Percentiles rank a stretch among this genome's conserved stretches.
phyloP scores from a whole-genome alignment of 2,888 invertebrate genomes.

The Diaphora mendica region DNA sequence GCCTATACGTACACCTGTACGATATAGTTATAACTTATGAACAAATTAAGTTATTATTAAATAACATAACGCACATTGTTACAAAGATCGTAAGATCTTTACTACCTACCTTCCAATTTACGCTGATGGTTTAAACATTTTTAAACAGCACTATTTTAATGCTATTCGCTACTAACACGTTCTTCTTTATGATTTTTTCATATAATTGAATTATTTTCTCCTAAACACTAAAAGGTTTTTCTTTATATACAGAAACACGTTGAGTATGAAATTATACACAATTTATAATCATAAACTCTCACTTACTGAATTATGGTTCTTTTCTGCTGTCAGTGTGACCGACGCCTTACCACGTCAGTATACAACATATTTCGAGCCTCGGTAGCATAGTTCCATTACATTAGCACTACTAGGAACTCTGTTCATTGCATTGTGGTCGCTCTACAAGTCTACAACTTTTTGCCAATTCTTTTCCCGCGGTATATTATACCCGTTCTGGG shows the following conservation, averaged over 20 bases:
- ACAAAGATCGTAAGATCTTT: not conserved
- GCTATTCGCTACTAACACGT: not conserved
- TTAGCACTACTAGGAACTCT: constrained; percentile 66
- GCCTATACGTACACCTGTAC: no score
- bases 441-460: constrained; percentile 44
- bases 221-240: no score
- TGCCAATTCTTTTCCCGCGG: constrained; percentile 45
- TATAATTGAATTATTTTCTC: no score
- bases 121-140: not conserved
- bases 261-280: not conserved
- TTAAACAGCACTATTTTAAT: not conserved
- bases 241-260: no score
- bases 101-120: not conserved
- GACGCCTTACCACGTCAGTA: constrained; percentile 48
- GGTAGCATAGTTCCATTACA: constrained; percentile 62
- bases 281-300: not conserved
- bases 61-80: not conserved
- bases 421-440: constrained; percentile 26
- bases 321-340: constrained; percentile 31
- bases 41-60: not conserved
- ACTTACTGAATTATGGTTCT: not conserved
- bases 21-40: no score
- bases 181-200: no score
- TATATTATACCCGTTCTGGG: constrained; percentile 28
- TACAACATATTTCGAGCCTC: constrained; percentile 71